Conservation (phyloP, 2,888 invertebrate genomes). For the Rhorus exstirpatorius region DNA sequence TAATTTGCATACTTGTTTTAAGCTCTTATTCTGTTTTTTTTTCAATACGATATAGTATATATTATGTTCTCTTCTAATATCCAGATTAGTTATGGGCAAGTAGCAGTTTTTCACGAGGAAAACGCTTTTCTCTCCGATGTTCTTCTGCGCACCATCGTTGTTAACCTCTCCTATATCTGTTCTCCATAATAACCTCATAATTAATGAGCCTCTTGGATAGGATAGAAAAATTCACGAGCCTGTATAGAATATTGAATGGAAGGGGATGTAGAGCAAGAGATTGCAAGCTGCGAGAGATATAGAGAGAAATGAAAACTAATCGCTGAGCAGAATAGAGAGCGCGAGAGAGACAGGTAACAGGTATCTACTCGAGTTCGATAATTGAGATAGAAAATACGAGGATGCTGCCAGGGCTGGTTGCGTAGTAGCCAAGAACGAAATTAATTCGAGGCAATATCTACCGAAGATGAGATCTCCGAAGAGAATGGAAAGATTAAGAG, state of each 20-base stretch:
- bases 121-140: neutral
- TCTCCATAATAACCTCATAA: constrained; percentile 63
- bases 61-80: constrained; percentile 24
- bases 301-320: constrained; percentile 1
- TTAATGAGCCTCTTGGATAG: constrained; percentile 62
- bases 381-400: constrained; percentile 61
- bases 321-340: constrained; percentile 17
- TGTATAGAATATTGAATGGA: constrained; percentile 65
- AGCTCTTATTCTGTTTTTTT: neutral
- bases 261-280: constrained; percentile 28
- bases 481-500: neutral
- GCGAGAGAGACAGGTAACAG: neutral
- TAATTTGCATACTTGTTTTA: neutral
- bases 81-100: neutral
- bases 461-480: constrained; percentile 26
- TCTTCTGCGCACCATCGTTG: constrained; percentile 26
- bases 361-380: constrained; percentile 58
- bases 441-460: constrained; percentile 38
- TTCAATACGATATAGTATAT: no score
- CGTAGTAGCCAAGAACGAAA: constrained; percentile 31
- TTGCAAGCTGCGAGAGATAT: constrained; percentile 22
- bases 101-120: constrained; percentile 42
- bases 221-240: constrained; percentile 38
- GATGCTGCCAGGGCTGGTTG: constrained; percentile 47
- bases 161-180: constrained; percentile 40